Evolutionary conservation across 2,888 invertebrate genomes (phyloP).

Genomic region (Dastarcus helophoroides): DNA sequence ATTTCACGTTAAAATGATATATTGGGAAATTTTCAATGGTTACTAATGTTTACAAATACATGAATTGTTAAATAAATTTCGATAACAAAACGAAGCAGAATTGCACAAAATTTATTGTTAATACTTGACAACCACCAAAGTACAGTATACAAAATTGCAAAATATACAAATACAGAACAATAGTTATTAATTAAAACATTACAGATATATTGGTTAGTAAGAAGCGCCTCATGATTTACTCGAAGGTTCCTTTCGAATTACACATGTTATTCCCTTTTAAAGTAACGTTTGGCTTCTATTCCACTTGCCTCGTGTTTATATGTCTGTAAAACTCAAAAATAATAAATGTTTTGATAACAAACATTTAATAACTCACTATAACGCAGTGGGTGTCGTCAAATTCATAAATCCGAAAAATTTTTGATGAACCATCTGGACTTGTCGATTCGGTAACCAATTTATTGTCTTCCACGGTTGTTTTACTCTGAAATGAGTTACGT

Average conservation of each 20-base stretch:
- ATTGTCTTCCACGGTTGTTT: conserved; percentile 42
- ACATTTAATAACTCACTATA: conserved; percentile 22
- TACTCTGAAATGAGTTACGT: conserved; percentile 39
- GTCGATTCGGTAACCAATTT: conserved; percentile 36
- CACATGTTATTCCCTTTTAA: no score
- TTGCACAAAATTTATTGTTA: conserved; percentile 1
- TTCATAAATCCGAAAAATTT: conserved; percentile 35
- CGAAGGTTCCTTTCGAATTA: no score
- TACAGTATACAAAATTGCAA: background rate
- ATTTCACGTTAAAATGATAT: no score
- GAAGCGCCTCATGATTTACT: no score
- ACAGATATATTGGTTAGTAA: no score
- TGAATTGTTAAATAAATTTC: no score
- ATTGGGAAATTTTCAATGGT: no score
- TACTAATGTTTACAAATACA: no score
- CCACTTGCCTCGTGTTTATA: conserved; percentile 42
- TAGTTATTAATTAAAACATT: conserved; percentile 23
- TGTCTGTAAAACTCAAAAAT: conserved; percentile 38
- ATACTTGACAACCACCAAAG: background rate
- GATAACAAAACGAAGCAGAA: no score
- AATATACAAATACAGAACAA: conserved; percentile 1
- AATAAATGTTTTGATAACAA: background rate
- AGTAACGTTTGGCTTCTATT: conserved; percentile 46
- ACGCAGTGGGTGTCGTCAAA: conserved; percentile 29
- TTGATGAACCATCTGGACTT: conserved; percentile 30